phyloP scores from a whole-genome alignment of 2,888 invertebrate genomes.

The Synergus laeviventris region DNA sequence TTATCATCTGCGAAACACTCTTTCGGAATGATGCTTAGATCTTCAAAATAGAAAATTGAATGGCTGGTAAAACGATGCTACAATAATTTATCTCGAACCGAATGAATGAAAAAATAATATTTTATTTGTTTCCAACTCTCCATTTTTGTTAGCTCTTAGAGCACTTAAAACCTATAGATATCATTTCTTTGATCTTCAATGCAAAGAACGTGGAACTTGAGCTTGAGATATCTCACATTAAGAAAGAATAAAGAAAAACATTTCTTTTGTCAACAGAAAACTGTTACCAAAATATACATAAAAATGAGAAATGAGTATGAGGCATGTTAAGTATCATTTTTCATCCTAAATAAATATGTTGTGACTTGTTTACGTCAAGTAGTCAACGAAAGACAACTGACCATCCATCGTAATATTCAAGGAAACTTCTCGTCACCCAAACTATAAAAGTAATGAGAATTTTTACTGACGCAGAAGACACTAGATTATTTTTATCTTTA shows the following conservation, averaged over 20 bases:
- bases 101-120: neutral
- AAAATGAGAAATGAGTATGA: neutral
- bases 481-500: neutral
- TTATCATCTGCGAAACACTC: neutral
- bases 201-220: neutral
- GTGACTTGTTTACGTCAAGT: conserved; percentile 1
- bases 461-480: conserved; percentile 2
- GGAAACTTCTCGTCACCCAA: neutral
- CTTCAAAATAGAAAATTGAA: neutral
- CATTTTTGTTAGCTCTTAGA: neutral
- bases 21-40: neutral
- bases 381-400: conserved; percentile 6
- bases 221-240: neutral
- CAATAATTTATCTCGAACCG: neutral
- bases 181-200: neutral
- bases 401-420: conserved; percentile 1
- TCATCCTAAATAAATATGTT: neutral
- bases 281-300: conserved; percentile 1
- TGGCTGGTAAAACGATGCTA: neutral
- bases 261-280: neutral
- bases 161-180: neutral
- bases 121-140: neutral
- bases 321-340: neutral
- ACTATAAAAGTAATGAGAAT: conserved; percentile 18
- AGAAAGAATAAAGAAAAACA: neutral